phyloP scores from a whole-genome alignment of 1,140 invertebrate species.

The Drosophila funebris region DNA sequence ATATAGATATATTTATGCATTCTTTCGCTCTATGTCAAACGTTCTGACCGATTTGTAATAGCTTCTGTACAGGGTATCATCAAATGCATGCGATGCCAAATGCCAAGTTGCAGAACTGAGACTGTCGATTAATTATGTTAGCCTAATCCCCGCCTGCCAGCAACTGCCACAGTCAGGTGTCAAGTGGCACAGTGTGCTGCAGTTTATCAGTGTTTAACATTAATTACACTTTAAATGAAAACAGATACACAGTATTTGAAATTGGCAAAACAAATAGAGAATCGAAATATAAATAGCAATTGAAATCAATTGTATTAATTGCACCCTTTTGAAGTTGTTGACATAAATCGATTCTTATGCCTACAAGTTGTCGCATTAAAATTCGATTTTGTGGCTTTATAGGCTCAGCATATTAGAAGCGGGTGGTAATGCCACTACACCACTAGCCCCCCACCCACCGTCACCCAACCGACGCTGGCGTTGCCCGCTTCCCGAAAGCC shows the following conservation, averaged over 20 bases:
- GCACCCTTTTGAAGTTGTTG: slow-evolving; percentile 22
- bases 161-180: slow-evolving; percentile 36
- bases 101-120: slow-evolving; percentile 1
- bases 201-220: slow-evolving; percentile 65
- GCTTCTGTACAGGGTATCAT: neutral
- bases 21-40: neutral
- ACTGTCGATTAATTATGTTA: slow-evolving; percentile 41
- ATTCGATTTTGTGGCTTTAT: slow-evolving; percentile 33
- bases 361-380: slow-evolving; percentile 38
- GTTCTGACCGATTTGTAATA: neutral
- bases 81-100: slow-evolving; percentile 16
- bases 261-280: slow-evolving; percentile 1
- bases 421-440: neutral
- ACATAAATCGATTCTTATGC: slow-evolving; percentile 34
- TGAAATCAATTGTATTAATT: slow-evolving; percentile 38
- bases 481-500: slow-evolving; percentile 19
- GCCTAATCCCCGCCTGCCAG: slow-evolving; percentile 36
- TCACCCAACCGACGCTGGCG: neutral
- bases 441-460: neutral
- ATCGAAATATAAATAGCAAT: slow-evolving; percentile 6
- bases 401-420: neutral
- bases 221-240: slow-evolving; percentile 36
- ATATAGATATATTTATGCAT: neutral
- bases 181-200: slow-evolving; percentile 29
- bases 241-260: neutral